A percentile compares a stretch with the other conserved stretches of the same genome.
phyloP scores from a whole-genome alignment of 2,797 vertebrate genomes.

The Fringilla coelebs region DNA sequence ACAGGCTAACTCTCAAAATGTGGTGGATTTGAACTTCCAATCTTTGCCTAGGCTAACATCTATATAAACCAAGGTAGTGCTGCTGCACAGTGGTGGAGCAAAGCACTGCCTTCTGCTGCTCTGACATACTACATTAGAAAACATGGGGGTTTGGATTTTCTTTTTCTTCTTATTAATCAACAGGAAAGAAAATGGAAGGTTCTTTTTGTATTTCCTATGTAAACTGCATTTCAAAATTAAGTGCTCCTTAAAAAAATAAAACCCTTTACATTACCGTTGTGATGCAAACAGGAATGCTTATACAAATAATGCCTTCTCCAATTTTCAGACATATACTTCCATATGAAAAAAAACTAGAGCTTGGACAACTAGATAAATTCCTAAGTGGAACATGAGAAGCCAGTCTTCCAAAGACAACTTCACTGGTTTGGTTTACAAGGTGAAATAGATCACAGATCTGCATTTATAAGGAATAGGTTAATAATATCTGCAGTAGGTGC shows the following conservation, averaged over 20 bases:
- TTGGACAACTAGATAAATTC: not conserved
- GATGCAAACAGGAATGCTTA: not conserved
- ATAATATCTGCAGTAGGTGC: not conserved
- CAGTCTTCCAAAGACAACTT: not conserved
- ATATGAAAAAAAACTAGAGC: not conserved
- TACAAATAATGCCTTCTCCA: not conserved
- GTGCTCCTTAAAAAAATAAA: not conserved
- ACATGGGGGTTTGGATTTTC: rapidly evolving
- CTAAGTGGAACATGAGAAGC: not conserved
- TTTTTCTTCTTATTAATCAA: not conserved
- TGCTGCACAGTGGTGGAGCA: not conserved
- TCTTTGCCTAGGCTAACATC: not conserved
- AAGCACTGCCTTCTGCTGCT: not conserved
- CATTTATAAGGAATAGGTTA: not conserved
- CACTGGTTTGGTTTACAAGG: not conserved
- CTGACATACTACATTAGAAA: not conserved
- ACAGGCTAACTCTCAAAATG: not conserved
- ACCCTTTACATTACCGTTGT: not conserved
- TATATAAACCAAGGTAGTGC: not conserved
- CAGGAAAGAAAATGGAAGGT: not conserved
- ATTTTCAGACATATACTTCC: not conserved
- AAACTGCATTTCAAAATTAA: not conserved
- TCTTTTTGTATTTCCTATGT: not conserved
- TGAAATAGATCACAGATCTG: not conserved
- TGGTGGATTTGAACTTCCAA: not conserved